A percentile compares a stretch with the other conserved stretches of the same genome.
phyloP scores from a whole-genome alignment of 2,797 vertebrate species.

The Smutsia gigantea region DNA sequence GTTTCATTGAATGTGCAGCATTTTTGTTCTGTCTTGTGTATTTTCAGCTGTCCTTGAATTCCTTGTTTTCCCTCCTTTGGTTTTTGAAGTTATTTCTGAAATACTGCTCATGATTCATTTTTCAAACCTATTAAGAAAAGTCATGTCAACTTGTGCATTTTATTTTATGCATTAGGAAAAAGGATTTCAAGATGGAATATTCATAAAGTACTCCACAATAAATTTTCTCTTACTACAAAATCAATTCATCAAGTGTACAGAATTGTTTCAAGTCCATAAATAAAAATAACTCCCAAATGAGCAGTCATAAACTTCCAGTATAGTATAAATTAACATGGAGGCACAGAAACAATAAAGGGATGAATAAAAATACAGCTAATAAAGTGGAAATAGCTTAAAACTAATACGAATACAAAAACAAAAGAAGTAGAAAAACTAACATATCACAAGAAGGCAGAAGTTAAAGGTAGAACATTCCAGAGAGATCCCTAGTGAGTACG shows the following conservation, averaged over 20 bases:
- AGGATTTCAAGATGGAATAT: conserved; percentile 47
- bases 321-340: neutral
- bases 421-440: neutral
- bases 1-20: neutral
- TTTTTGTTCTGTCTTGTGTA: neutral
- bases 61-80: neutral
- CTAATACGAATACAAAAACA: neutral
- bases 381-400: neutral
- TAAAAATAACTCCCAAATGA: conserved; percentile 38
- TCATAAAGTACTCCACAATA: neutral
- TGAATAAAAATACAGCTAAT: neutral
- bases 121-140: conserved; percentile 54
- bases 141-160: neutral
- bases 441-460: neutral
- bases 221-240: conserved; percentile 36
- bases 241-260: conserved; percentile 19
- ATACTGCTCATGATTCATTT: conserved; percentile 46
- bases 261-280: conserved; percentile 40
- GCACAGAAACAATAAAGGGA: neutral
- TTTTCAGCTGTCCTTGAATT: conserved; percentile 55
- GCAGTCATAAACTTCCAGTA: neutral
- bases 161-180: neutral
- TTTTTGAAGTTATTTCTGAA: conserved; percentile 53
- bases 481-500: neutral
- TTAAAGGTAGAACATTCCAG: neutral